phyloP scores from a whole-genome alignment of 2,888 invertebrate genomes.

The Eupithecia subumbrata region DNA sequence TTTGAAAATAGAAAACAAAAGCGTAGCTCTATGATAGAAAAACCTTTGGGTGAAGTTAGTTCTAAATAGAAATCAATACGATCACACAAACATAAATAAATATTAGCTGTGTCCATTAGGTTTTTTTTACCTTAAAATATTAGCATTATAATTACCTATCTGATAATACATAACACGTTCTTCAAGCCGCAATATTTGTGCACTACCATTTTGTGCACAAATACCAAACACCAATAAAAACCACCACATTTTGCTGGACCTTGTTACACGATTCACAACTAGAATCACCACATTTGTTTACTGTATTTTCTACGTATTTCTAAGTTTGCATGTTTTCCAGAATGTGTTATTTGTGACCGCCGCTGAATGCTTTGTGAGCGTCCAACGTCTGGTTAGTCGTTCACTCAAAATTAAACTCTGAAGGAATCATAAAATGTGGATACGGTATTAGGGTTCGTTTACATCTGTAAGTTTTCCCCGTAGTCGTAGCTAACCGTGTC shows the following conservation, averaged over 20 bases:
- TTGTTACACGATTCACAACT: background rate
- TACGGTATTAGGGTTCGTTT: constrained; percentile 34
- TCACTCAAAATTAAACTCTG: constrained; percentile 55
- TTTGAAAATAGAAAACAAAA: background rate
- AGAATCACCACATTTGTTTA: constrained; percentile 14
- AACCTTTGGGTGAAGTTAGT: background rate
- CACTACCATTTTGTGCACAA: constrained; percentile 47
- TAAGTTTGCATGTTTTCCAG: constrained; percentile 16
- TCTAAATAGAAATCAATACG: background rate
- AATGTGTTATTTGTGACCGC: constrained; percentile 39
- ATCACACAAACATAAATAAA: background rate
- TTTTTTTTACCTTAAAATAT: background rate
- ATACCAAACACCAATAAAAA: constrained; percentile 49
- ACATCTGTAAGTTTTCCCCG: background rate
- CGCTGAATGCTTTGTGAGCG: constrained; percentile 40
- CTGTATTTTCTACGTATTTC: background rate
- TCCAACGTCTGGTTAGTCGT: constrained; percentile 52
- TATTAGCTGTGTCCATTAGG: background rate
- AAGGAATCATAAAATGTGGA: constrained; percentile 47
- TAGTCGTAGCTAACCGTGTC: background rate
- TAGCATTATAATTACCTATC: constrained; percentile 60
- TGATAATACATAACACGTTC: constrained; percentile 59
- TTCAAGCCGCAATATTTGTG: constrained; percentile 54
- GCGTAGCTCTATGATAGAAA: background rate
- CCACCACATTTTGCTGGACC: constrained; percentile 48